phyloP scores from a whole-genome alignment of 2,113 vertebrate genomes.

The Papio anubis region DNA sequence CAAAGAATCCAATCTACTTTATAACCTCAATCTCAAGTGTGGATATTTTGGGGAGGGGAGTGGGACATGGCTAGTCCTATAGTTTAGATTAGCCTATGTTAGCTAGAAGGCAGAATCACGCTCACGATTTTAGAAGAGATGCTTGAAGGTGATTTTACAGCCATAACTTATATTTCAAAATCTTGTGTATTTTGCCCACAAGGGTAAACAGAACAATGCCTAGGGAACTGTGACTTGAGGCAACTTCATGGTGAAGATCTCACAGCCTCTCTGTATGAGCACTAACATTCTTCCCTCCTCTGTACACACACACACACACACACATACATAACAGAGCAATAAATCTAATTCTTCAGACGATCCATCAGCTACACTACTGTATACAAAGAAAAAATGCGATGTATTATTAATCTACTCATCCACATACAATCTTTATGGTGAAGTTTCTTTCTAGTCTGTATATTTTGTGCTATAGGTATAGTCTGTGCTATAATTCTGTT shows the following conservation, averaged over 20 bases:
- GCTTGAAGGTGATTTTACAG: background rate
- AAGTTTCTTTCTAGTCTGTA: background rate
- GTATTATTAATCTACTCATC: background rate
- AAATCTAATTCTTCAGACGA: background rate
- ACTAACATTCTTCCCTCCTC: background rate
- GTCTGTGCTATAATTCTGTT: background rate
- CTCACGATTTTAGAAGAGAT: background rate
- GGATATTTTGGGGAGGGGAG: background rate
- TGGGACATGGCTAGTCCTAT: background rate
- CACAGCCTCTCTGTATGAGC: background rate
- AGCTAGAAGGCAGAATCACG: background rate
- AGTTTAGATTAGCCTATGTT: background rate
- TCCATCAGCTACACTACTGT: background rate
- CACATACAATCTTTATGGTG: background rate
- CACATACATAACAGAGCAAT: background rate
- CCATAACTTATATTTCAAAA: background rate
- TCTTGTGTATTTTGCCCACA: background rate
- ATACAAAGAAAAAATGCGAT: background rate
- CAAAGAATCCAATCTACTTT: background rate
- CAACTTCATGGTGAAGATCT: background rate
- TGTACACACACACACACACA: background rate
- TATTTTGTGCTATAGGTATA: too few relatives aligned
- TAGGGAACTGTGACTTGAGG: background rate
- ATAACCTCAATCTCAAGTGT: background rate
- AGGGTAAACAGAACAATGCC: background rate